Evolutionary conservation across 1,140 invertebrate genomes (phyloP).

Genomic region (Caenorhabditis tropicalis): DNA sequence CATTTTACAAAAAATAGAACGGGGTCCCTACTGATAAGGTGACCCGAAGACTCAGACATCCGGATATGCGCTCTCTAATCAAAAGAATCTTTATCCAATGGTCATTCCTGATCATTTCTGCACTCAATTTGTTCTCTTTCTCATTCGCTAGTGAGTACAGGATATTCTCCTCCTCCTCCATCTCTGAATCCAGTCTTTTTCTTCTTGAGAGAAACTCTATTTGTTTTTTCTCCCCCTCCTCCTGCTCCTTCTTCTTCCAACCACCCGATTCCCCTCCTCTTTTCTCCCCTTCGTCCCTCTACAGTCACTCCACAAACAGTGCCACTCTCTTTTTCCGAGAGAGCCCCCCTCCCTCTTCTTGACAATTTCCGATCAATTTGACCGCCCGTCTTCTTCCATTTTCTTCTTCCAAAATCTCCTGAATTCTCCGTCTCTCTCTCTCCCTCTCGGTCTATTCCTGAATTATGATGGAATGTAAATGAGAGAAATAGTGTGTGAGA

Average conservation of each 20-base stretch:
- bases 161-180: too few relatives aligned
- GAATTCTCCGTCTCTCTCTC: neutral
- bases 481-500: neutral
- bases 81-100: too few relatives aligned
- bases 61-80: too few relatives aligned
- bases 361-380: neutral
- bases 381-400: neutral
- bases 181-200: too few relatives aligned
- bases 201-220: neutral
- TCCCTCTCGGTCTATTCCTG: neutral
- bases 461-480: neutral
- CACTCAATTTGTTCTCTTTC: too few relatives aligned
- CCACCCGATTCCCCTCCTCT: neutral
- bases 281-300: neutral
- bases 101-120: too few relatives aligned
- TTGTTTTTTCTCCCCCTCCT: neutral
- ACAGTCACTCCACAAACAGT: conserved; percentile 18
- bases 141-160: too few relatives aligned
- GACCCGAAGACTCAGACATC: too few relatives aligned
- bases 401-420: neutral
- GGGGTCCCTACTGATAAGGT: too few relatives aligned
- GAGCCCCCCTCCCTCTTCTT: neutral
- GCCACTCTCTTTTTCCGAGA: neutral
- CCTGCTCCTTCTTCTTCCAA: neutral
- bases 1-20: too few relatives aligned